phyloP scores from a whole-genome alignment of 2,888 invertebrate genomes.

The Amblyjoppa fuscipennis region DNA sequence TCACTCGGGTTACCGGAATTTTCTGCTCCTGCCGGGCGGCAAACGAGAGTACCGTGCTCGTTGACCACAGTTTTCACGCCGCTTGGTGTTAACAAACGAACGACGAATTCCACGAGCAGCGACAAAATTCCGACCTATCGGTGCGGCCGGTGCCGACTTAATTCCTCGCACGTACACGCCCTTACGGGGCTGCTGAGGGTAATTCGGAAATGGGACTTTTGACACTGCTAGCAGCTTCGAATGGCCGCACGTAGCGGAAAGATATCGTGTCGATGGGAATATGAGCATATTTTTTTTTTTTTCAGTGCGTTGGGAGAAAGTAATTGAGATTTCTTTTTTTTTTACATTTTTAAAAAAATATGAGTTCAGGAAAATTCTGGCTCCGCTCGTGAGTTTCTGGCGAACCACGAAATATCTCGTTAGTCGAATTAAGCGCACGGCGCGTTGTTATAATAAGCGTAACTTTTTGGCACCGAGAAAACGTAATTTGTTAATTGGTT shows the following conservation, averaged over 20 bases:
- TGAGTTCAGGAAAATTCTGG: neutral
- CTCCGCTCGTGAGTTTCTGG: neutral
- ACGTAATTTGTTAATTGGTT: slow-evolving; percentile 41
- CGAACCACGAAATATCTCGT: slow-evolving; percentile 23
- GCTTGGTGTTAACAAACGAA: slow-evolving; percentile 27
- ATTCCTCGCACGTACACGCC: neutral
- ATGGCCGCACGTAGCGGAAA: neutral
- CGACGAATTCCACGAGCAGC: slow-evolving; percentile 25
- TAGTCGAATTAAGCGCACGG: slow-evolving; percentile 39
- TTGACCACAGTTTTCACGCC: slow-evolving; percentile 11
- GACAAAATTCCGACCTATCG: slow-evolving; percentile 15
- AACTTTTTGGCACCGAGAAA: slow-evolving; percentile 7
- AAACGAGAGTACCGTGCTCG: slow-evolving; percentile 12
- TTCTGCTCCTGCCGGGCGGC: slow-evolving; percentile 18
- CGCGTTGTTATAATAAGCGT: slow-evolving; percentile 50
- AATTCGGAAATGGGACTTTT: neutral
- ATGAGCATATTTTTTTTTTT: neutral
- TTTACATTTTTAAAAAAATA: neutral
- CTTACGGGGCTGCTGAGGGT: neutral
- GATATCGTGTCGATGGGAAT: neutral
- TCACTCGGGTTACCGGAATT: slow-evolving; percentile 37
- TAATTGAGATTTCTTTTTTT: slow-evolving; percentile 39
- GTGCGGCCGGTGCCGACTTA: slow-evolving; percentile 12
- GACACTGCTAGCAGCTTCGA: neutral
- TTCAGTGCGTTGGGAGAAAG: neutral